Evolutionary conservation across 2,888 invertebrate genomes (phyloP), one percentile per base, ranked within the genome.

Genomic region (Noctua pronuba): DNA sequence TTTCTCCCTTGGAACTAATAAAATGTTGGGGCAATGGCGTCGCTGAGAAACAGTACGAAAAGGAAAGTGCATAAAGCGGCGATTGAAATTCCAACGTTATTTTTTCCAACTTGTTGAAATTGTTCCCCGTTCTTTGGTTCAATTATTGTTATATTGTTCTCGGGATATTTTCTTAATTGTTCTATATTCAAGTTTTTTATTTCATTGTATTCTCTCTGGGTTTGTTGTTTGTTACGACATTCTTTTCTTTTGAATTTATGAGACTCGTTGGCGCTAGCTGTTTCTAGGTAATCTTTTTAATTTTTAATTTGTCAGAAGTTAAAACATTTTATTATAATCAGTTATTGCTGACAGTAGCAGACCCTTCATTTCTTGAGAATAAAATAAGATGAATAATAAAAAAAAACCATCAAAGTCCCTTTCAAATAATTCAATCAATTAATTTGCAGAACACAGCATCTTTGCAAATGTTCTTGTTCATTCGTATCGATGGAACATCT

Each of bases 1-100:
- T 85, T 85, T 81, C 69, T 88, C 80, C 77, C 79, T 82, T 75
- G 82, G 52, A 82, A 76, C 86, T 82, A 83, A 82, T 82, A 88
- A 86, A 87, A 80, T 70, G 77, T 68, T 65, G 77, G 58, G 38
- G 52, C 11, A 71, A 73, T 52, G 80, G 75, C 78, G 80, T 88
- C 69, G 81, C 83, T 74, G 64, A 60, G 79, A 69, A 65, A 75
- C 66, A 55, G 35, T 41, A 62, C 46, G 65, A 79, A 38, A 73
- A 62, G 31, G 66, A 79, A 83, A 88, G 74, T 88, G 88, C 88
- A 88, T 88, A 82, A 80, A 82, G 58, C 66, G 31, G 58, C 82
- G 70, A 88, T 87, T 84, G 88, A 84, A 87, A 86, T 84, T 82
- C 86, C 84, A 58, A 21, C 46, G 44, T 73, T 79, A 79, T 78